Evolutionary conservation across 2,113 vertebrate genomes (phyloP).

Genomic region (Boleophthalmus pectinirostris): DNA sequence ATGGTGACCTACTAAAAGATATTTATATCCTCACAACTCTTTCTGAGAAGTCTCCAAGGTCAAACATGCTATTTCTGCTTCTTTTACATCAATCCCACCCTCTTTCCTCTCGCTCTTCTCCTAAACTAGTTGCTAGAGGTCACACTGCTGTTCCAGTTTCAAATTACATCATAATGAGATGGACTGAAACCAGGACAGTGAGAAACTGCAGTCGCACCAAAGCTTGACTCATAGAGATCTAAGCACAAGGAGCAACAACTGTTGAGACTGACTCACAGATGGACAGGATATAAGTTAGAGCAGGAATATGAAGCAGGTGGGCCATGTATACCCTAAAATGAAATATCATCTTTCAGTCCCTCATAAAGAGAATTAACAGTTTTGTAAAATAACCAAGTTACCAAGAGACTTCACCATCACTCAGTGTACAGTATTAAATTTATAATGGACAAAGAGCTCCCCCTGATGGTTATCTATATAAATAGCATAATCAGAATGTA

Average conservation of each 20-base stretch:
- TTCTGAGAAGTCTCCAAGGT: conserved; percentile 63
- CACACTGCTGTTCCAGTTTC: conserved; percentile 69
- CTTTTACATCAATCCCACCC: conserved; percentile 51
- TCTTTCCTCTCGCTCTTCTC: conserved; percentile 34
- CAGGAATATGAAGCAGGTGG: background rate
- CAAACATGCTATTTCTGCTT: conserved; percentile 62
- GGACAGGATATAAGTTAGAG: background rate
- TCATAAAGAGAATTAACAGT: background rate
- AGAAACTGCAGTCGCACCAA: conserved; percentile 53
- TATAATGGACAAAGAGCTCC: conserved; percentile 35
- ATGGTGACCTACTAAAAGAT: conserved; percentile 70
- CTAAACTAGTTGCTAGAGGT: conserved; percentile 74
- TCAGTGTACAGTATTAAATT: background rate
- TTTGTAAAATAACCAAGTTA: background rate
- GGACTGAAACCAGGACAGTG: conserved; percentile 73
- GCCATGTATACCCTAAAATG: no score
- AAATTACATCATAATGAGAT: conserved; percentile 68
- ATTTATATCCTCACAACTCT: conserved; percentile 59
- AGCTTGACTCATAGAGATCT: conserved; percentile 50
- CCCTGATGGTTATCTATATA: conserved; percentile 36
- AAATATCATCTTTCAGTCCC: background rate
- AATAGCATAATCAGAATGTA: background rate
- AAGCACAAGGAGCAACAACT: conserved; percentile 19
- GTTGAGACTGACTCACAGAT: conserved; percentile 1
- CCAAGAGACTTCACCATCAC: background rate